Base-by-base conservation (phyloP, 1,140 invertebrate genomes). In the Drosophila nigrodunni region DNA sequence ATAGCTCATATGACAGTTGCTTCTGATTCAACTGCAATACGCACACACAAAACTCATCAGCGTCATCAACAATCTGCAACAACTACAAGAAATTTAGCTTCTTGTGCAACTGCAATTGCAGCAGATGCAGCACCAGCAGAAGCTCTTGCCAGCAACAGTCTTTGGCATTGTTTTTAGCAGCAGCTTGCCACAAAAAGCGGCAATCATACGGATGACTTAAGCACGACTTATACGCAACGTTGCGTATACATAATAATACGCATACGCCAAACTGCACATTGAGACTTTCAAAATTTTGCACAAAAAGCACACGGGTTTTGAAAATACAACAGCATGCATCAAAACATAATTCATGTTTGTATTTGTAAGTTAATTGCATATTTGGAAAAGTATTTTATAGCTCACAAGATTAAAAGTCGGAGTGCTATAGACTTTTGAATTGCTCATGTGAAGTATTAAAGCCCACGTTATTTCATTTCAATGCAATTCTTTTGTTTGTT, bases 31-130 rank as follows among this genome's bases (percentile, higher is more conserved):
- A 52, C 50, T 61, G 77, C 80, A 79, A 73, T 54, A 83, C 74
- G 25, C 25, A 61, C 78, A 78, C 78, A 87, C 82, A 87, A 87
- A 86, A 77, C 80, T 87, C 83, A 89, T 83, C 80, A 87, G 52
- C 67, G 47, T 73, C 77, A 81, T 70, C 71, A 74, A 49, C 65
- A 72, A 71, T 61, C 50, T 50, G 54, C 54, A 30, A 30, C 25
- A 30, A 30, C 25, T 30, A 30, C 25, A 30, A 30, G 4, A 30
- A 30, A 30, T 30, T 30, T 4, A 30, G 25, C 25, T 30, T 30
- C 25, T 49, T 35, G 60, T 52, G 67, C 73, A 70, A 43, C 54
- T 43, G 18, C 13, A 50, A 37, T 54, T 7, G 3, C 67, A 54
- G 43, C 25, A 68, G 44, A 34, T n/a, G 9, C 35, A 52, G 10